Conservation (phyloP, 2,797 vertebrate genomes). For the Tragelaphus oryx region DNA sequence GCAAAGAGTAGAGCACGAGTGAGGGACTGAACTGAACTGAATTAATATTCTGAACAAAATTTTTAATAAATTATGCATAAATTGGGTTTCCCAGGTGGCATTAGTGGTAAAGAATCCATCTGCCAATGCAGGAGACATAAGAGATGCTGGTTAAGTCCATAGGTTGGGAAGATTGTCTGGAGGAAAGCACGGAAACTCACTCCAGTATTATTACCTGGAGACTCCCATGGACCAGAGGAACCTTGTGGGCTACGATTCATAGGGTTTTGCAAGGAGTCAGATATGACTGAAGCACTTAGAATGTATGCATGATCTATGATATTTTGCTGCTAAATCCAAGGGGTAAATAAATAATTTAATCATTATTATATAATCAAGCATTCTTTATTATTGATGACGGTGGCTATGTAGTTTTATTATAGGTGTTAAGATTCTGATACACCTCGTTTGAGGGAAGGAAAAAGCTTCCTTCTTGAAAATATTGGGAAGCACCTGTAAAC, state of each 20-base stretch:
- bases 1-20: accelerated
- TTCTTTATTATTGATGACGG: neutral
- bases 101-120: neutral
- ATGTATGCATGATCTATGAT: neutral
- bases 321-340: neutral
- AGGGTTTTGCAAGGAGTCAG: neutral
- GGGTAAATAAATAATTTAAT: neutral
- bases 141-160: neutral
- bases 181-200: neutral
- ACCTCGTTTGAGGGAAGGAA: neutral
- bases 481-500: neutral
- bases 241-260: neutral
- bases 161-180: neutral
- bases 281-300: neutral
- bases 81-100: neutral
- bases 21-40: neutral
- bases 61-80: neutral
- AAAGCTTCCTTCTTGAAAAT: neutral
- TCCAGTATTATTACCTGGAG: neutral
- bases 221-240: accelerated
- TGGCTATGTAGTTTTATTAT: neutral
- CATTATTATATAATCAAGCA: neutral
- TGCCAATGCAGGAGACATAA: neutral
- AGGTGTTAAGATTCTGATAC: neutral
- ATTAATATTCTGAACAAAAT: neutral